Evolutionary conservation across 2,113 vertebrate genomes (phyloP).

Genomic region (Melanerpes aurifrons): DNA sequence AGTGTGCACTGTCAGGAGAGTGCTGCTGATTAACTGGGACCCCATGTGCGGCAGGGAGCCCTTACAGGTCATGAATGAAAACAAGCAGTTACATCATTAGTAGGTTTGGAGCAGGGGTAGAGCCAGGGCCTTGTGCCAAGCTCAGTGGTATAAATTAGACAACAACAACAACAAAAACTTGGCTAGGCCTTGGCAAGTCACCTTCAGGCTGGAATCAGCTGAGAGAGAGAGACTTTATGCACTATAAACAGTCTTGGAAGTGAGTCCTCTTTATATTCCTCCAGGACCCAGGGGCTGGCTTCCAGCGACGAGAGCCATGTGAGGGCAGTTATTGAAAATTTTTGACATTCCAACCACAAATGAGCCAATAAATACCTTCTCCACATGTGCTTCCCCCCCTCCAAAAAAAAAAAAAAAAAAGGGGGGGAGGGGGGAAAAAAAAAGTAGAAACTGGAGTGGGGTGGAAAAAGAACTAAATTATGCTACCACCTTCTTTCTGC

Average conservation of each 20-base stretch:
- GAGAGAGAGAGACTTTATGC: slow-evolving; percentile 82
- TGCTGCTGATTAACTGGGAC: slow-evolving; percentile 57
- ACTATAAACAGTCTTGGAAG: slow-evolving; percentile 78
- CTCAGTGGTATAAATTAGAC: slow-evolving; percentile 78
- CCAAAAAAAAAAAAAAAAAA: no score
- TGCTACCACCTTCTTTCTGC: slow-evolving; percentile 83
- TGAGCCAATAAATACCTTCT: slow-evolving; percentile 93
- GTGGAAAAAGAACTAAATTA: slow-evolving; percentile 84
- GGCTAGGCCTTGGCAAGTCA: slow-evolving; percentile 75
- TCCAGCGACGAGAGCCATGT: slow-evolving; percentile 83
- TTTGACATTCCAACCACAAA: slow-evolving; percentile 93
- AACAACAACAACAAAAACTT: slow-evolving; percentile 55
- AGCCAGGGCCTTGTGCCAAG: slow-evolving; percentile 70
- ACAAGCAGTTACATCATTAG: slow-evolving; percentile 83
- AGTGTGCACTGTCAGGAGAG: slow-evolving; percentile 29
- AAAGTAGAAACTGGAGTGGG: slow-evolving; percentile 82
- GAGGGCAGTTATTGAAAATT: slow-evolving; percentile 90
- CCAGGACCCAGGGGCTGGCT: slow-evolving; percentile 72
- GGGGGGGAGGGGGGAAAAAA: no score
- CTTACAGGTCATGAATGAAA: slow-evolving; percentile 78
- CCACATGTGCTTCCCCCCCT: slow-evolving; percentile 82
- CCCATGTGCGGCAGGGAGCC: slow-evolving; percentile 66
- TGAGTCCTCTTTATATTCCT: slow-evolving; percentile 48
- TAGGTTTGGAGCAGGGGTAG: slow-evolving; percentile 74
- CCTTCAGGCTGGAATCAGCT: slow-evolving; percentile 81